phyloP scores from a whole-genome alignment of 2,113 vertebrate genomes.

The Perca flavescens region DNA sequence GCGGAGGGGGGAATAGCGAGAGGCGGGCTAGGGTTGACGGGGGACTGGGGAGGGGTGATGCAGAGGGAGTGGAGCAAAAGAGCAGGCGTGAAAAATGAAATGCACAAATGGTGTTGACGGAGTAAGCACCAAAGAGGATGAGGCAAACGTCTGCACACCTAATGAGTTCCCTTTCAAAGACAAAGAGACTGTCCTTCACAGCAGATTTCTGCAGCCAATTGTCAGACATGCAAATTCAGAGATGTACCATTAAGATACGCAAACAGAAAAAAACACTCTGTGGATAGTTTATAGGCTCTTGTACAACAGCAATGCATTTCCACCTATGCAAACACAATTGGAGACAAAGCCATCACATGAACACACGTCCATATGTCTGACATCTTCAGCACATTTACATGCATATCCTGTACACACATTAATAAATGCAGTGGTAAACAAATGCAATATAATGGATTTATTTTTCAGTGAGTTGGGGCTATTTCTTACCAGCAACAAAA shows the following conservation, averaged over 20 bases:
- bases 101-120: constrained; percentile 80
- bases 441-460: constrained; percentile 42
- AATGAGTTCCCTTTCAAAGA: constrained; percentile 74
- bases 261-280: constrained; percentile 10
- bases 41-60: constrained; percentile 13
- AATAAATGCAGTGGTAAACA: constrained; percentile 22
- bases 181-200: constrained; percentile 70
- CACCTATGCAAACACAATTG: background rate
- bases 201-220: constrained; percentile 41
- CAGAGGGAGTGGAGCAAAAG: constrained; percentile 56
- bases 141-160: constrained; percentile 62
- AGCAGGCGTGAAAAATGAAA: constrained; percentile 82
- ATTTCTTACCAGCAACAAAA: constrained; percentile 61
- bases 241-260: background rate
- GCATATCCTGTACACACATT: background rate
- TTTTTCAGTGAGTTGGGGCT: constrained; percentile 8
- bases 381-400: constrained; percentile 2
- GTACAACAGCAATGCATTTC: background rate
- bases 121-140: constrained; percentile 69
- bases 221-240: constrained; percentile 42
- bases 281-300: background rate
- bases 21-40: constrained; percentile 26
- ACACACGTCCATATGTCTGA: background rate
- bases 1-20: background rate
- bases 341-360: constrained; percentile 2